phyloP scores from a whole-genome alignment of 2,113 vertebrate genomes.

The Blennius ocellaris region DNA sequence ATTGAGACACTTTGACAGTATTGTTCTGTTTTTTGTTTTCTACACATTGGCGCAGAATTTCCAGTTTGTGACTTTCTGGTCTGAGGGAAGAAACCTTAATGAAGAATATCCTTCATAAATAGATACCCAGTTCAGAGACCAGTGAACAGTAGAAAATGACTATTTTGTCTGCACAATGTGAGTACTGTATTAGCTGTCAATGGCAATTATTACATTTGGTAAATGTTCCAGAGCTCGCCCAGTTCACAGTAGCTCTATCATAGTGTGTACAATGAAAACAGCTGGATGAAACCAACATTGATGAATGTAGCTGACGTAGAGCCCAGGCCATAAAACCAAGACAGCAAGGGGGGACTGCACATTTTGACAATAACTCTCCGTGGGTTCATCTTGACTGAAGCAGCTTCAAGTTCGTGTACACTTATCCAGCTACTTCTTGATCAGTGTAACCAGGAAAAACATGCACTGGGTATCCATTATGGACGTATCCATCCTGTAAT shows the following conservation, averaged over 20 bases:
- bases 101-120: no score
- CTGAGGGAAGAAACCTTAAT: no score
- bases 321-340: constrained; percentile 20
- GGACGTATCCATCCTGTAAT: neutral
- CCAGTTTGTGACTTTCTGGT: no score
- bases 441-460: neutral
- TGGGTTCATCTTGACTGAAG: constrained; percentile 6
- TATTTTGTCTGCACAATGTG: neutral
- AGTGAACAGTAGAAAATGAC: no score
- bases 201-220: no score
- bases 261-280: neutral
- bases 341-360: no score
- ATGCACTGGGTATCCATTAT: constrained; percentile 10
- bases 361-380: constrained; percentile 1
- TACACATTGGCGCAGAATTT: no score
- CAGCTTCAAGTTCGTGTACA: constrained; percentile 5
- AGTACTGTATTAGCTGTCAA: neutral
- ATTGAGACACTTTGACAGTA: neutral
- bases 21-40: neutral
- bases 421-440: neutral
- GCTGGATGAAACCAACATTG: neutral
- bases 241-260: neutral
- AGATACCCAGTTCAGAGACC: no score
- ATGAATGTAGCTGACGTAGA: neutral
- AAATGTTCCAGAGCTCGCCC: neutral